Base-by-base conservation (phyloP, 1,140 invertebrate genomes). In the Plectrocnemia conspersa region DNA sequence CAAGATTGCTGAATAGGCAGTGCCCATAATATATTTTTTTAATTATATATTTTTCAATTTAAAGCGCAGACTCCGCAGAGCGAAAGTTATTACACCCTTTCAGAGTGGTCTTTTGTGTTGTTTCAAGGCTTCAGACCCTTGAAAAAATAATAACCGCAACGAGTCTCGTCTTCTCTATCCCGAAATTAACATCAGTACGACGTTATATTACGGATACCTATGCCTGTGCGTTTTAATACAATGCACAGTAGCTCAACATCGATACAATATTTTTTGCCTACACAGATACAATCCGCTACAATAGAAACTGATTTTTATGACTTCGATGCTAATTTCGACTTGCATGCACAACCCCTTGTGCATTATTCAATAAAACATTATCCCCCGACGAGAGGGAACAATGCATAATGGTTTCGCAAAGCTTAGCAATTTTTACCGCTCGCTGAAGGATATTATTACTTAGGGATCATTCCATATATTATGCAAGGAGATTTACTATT, bases 311-410 rank as follows among this genome's bases (percentile, higher is more conserved):
- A 52, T 52, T 52, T 44, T 18, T 23, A 18, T 25, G 19, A 15
- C 18, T 52, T 27, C 50, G 19, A 48, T 49, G 56, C 44, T 58
- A 58, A 58, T 58, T 52, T 47, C 49, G 15, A 11, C 24, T 25
- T 52, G 16, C 42, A n/a, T 38, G 29, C 45, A 54, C 52, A 50
- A 54, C 46, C 35, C 52, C 36, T 33, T 52, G 33, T 24, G 32
- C 52, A 44, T 59, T 54, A 59, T 59, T 59, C 52, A 55, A 59
- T 59, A 59, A 54, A 29, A 38, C 38, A 59, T 59, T 54, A 54
- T 54, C 50, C 49, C 32, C 24, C 7, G 45, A 52, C 27, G 13
- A 54, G 35, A 38, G 36, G 52, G 47, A 32, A 40, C 50, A 25
- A 6, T 27, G 41, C 23, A 44, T 59, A 59, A 54, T 59, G 47